Base-by-base conservation (phyloP, 2,113 vertebrate genomes). In the Alectura lathami region DNA sequence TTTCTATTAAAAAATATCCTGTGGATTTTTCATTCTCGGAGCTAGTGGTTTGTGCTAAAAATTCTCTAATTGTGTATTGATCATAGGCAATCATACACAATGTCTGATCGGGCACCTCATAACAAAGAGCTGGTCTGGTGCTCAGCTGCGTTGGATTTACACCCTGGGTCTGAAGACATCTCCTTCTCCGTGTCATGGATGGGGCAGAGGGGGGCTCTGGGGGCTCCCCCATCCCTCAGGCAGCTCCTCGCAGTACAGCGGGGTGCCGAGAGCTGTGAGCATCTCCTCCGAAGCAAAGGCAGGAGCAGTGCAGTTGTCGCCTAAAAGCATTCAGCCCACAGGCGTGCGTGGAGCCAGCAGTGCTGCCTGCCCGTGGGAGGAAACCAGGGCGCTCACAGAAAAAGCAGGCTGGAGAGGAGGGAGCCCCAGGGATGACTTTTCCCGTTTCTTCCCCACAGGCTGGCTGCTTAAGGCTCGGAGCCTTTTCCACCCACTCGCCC, bases 101-200 rank as follows among this genome's bases (percentile, higher is more conserved):
- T 51, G 40, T 4, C 36, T 73, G 88, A 43, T 3, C 8, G 50
- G 48, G 34, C 64, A 36, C 3, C 60, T 76, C 54, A 60, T 42
- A 50, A 72, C 47, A 21, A 8, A 9, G 48, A 2, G 1, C 0
- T 0, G 53, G 59, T 9, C 62, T 17, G 24, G 1, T 4, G 45
- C 34, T 38, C 64, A 48, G 87, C 45, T 60, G 63, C 34, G 0
- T 6, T 42, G 80, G 42, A 23, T 42, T 79, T 48, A 5, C 3
- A 3, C 9, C 34, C 36, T 91, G 56, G 83, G 68, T 66, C 27
- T 63, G 83, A 54, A 91, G 60, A 8, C 45, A 48, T 8, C 23
- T 74, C 40, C 23, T 66, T 67, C 34, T 32, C 27, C 4, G 68
- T 2, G 2, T 56, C 56, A 48, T 16, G 36, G 57, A 42, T 59